Conservation (phyloP, 2,888 invertebrate species). For the Allacma fusca region DNA sequence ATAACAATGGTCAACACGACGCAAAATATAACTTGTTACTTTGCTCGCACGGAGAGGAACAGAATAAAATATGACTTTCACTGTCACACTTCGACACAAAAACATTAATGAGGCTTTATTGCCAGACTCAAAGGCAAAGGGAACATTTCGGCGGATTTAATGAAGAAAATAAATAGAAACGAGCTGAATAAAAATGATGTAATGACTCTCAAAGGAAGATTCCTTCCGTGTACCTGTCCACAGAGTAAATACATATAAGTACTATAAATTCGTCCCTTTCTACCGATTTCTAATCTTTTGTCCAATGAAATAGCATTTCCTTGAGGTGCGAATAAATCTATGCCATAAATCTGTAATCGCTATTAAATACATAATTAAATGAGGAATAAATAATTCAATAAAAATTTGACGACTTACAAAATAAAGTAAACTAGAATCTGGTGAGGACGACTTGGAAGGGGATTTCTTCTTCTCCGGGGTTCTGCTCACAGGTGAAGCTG, state of each 20-base stretch:
- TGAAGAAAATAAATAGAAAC: too few relatives aligned
- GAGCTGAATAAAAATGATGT: too few relatives aligned
- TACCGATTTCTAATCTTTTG: too few relatives aligned
- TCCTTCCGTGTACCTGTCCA: background rate
- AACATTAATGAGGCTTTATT: background rate
- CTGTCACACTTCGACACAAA: conserved; percentile 22
- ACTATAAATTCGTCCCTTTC: too few relatives aligned
- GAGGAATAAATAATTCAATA: background rate
- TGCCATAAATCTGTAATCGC: too few relatives aligned
- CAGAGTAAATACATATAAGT: background rate
- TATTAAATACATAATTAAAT: background rate
- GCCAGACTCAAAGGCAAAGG: background rate
- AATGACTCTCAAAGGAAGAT: background rate
- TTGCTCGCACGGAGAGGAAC: too few relatives aligned
- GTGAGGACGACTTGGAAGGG: conserved; percentile 16
- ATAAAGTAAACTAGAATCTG: conserved; percentile 21
- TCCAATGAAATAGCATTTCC: too few relatives aligned
- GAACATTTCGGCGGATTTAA: too few relatives aligned
- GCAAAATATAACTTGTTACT: too few relatives aligned
- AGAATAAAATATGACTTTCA: conserved; percentile 21
- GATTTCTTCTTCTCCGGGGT: background rate
- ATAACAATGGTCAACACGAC: too few relatives aligned
- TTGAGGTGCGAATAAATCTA: too few relatives aligned
- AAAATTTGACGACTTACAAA: conserved; percentile 20
- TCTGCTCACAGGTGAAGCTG: background rate